phyloP scores from a whole-genome alignment of 2,888 invertebrate genomes.

The Incurvaria masculella region DNA sequence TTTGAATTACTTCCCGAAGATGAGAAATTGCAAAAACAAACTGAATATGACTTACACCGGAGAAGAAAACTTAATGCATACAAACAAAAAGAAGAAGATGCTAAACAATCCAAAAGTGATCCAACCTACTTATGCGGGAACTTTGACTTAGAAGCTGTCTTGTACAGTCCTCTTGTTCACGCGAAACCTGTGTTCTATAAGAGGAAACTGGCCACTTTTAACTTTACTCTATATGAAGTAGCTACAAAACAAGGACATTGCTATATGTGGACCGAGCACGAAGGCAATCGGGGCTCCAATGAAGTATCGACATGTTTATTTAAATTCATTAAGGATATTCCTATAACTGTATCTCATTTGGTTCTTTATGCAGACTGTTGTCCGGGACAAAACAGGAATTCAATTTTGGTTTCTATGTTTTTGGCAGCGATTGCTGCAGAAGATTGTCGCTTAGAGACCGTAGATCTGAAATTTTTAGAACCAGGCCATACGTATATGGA shows the following conservation, averaged over 20 bases:
- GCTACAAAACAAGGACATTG: conserved; percentile 13
- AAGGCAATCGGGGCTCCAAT: conserved; percentile 18
- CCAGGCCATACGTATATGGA: too few species aligned
- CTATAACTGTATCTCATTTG: conserved; percentile 1
- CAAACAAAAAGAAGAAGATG: not conserved
- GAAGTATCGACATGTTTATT: conserved; percentile 17
- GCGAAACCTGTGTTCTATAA: conserved; percentile 13
- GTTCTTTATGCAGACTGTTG: not conserved
- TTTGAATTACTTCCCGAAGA: not conserved
- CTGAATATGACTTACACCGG: not conserved
- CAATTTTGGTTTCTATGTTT: conserved; percentile 4
- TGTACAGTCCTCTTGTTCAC: conserved; percentile 12
- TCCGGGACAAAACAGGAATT: conserved; percentile 9
- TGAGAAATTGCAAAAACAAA: not conserved
- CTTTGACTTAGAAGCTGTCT: conserved; percentile 16
- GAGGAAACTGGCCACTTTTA: conserved; percentile 14
- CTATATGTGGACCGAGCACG: conserved; percentile 19
- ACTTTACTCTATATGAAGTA: conserved; percentile 17
- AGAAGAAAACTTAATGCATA: not conserved
- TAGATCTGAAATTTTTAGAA: too few species aligned
- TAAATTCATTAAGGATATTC: conserved; percentile 1
- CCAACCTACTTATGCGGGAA: not conserved
- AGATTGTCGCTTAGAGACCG: conserved; percentile 2
- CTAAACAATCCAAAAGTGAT: not conserved
- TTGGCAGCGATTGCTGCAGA: conserved; percentile 2